Evolutionary conservation across 1,140 invertebrate species (phyloP).

Genomic region (Philaenus spumarius): DNA sequence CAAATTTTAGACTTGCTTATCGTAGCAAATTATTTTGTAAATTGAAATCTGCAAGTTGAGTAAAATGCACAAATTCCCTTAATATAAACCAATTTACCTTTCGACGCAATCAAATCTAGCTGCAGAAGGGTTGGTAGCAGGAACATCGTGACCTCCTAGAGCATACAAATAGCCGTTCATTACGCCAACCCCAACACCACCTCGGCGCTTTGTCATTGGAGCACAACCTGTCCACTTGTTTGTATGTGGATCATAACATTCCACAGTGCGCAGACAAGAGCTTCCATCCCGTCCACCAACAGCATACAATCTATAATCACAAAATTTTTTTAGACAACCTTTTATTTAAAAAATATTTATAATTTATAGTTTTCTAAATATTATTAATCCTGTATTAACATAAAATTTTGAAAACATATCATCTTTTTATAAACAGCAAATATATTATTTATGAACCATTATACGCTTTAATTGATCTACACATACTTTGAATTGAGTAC

Average conservation of each 20-base stretch:
- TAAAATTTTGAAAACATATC: no score
- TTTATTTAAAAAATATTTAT: not conserved
- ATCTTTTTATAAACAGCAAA: no score
- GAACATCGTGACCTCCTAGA: constrained; percentile 84
- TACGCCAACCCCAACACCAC: constrained; percentile 82
- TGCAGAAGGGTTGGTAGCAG: constrained; percentile 73
- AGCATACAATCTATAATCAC: constrained; percentile 65
- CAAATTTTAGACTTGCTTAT: no score
- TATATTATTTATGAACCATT: not conserved
- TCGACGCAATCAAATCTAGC: constrained; percentile 86
- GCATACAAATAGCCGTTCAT: constrained; percentile 78
- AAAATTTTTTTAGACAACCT: not conserved
- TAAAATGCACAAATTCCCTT: no score
- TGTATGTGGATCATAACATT: constrained; percentile 86
- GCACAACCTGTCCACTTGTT: constrained; percentile 84
- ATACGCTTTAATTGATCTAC: not conserved
- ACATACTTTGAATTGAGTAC: constrained; percentile 69
- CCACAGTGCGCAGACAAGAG: constrained; percentile 84
- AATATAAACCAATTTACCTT: constrained; percentile 79
- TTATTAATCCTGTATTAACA: not conserved
- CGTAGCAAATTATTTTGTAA: no score
- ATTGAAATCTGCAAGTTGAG: no score
- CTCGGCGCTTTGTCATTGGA: constrained; percentile 80
- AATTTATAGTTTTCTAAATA: not conserved
- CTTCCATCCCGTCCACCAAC: constrained; percentile 90